Evolutionary conservation across 2,888 invertebrate species (phyloP).

Genomic region (Dexiosoma caninum): DNA sequence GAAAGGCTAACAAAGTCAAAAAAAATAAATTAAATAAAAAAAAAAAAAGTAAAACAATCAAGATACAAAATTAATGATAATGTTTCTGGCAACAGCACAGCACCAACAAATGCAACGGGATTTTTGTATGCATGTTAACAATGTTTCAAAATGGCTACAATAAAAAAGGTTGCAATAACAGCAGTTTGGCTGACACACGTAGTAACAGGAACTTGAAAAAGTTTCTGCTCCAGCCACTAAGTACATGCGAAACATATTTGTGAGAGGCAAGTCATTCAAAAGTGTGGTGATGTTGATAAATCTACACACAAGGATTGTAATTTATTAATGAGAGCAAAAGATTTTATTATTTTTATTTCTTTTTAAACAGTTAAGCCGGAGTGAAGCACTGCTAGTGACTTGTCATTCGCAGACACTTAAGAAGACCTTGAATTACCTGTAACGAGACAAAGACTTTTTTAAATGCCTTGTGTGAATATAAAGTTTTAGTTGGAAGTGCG

Average conservation of each 20-base stretch:
- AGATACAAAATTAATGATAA: constrained; percentile 45
- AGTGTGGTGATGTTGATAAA: constrained; percentile 29
- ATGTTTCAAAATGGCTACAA: neutral
- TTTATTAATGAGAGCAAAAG: constrained; percentile 43
- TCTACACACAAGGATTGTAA: constrained; percentile 37
- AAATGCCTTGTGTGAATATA: too few relatives aligned
- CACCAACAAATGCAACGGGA: constrained; percentile 49
- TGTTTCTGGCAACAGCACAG: constrained; percentile 1
- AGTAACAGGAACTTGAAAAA: constrained; percentile 35
- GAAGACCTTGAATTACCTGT: constrained; percentile 22
- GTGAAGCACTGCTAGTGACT: neutral
- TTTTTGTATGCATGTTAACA: constrained; percentile 3
- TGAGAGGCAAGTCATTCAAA: constrained; percentile 29
- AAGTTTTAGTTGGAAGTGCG: too few relatives aligned
- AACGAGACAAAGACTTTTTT: neutral
- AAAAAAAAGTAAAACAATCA: neutral
- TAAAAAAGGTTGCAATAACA: neutral
- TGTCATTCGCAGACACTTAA: neutral
- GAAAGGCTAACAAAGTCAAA: neutral
- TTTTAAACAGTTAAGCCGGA: constrained; percentile 3
- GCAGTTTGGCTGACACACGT: neutral
- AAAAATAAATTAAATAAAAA: neutral
- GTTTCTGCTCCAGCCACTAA: neutral
- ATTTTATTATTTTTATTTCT: neutral
- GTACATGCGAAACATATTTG: neutral